Percentiles rank a stretch among this genome's conserved stretches.
These are phyloP conservation scores for Hoplodrina blanda DNA, from an alignment of 2,888 invertebrate species.

Conservation along the genomic window DNA sequence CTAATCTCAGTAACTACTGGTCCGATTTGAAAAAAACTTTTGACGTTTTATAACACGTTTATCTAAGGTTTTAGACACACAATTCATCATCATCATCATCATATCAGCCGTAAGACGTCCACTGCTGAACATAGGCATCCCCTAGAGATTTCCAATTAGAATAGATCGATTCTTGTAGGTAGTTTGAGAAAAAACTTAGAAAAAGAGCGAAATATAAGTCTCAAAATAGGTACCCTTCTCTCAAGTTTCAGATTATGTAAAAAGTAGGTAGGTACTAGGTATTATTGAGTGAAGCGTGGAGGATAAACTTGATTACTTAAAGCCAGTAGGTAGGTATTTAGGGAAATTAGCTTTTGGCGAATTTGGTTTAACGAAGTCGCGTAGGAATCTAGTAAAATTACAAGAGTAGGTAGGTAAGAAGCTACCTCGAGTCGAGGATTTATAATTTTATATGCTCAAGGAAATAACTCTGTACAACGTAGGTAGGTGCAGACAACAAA, in stretches of 20 bases:
- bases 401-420: constrained; percentile 4
- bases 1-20: too few relatives aligned
- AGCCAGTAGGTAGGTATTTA: constrained; percentile 14
- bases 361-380: constrained; percentile 12
- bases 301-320: constrained; percentile 28
- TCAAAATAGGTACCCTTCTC: not conserved
- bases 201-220: not conserved
- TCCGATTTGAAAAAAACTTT: too few relatives aligned
- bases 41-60: too few relatives aligned
- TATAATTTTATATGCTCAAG: constrained; percentile 33
- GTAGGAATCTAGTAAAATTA: constrained; percentile 15
- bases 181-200: not conserved
- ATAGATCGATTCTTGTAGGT: not conserved
- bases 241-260: not conserved
- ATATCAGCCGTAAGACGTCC: too few relatives aligned
- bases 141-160: too few relatives aligned
- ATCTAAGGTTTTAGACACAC: too few relatives aligned
- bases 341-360: constrained; percentile 24
- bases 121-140: too few relatives aligned
- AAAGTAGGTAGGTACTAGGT: not conserved
- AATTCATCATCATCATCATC: too few relatives aligned
- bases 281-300: not conserved
- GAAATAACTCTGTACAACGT: constrained; percentile 33
- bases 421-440: constrained; percentile 13
- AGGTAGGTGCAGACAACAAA: too few relatives aligned